Evolutionary conservation across 2,797 vertebrate species (phyloP), one percentile per base, ranked within the genome.

Genomic region (Somateria mollissima): DNA sequence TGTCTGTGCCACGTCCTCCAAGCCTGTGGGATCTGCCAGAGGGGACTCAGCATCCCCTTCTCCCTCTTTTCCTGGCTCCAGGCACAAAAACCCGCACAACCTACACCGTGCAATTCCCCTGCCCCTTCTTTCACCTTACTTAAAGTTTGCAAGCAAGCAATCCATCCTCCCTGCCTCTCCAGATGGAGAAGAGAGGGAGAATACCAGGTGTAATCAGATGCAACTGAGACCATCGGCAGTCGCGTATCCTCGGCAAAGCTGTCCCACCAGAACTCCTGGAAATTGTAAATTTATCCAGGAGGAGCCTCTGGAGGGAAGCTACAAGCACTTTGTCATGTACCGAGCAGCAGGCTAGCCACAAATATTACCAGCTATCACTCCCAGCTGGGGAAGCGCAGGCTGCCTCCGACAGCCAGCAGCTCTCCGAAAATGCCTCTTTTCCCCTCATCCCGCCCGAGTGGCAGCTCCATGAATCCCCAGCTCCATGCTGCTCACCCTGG

Each of bases 301-400:
- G 45, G 21, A 88, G 57, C 49, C 94, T 84, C 94, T 7, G 16
- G 84, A 80, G 94, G n/a, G 51, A 79, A 90, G 60, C 45, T 92
- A 89, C 77, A 89, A 92, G 87, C 77, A 76, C 71, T 94, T 78
- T 90, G 94, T 93, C 93, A 93, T 83, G 43, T 64, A 91, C 75
- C 0, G 39, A 85, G 77, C 83, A 92, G 86, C 51, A 79, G 43
- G 69, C 65, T 58, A 70, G 56, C 89, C 84, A 74, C 3, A 11
- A 88, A 53, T 92, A 89, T 93, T 78, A 89, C 67, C 92, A 77
- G 51, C 57, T 78, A 77, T 89, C 54, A 25, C 45, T 92, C 93
- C 82, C 88, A 51, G 24, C 4, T 0, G 3, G 72, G 41, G 49
- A 19, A 74, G 41, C 7, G 20, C 32, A 61, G 43, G 54, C 27